Base-by-base conservation (phyloP, 37 sponge, comb jelly and placozoan species). In the Axinella damicornis region DNA sequence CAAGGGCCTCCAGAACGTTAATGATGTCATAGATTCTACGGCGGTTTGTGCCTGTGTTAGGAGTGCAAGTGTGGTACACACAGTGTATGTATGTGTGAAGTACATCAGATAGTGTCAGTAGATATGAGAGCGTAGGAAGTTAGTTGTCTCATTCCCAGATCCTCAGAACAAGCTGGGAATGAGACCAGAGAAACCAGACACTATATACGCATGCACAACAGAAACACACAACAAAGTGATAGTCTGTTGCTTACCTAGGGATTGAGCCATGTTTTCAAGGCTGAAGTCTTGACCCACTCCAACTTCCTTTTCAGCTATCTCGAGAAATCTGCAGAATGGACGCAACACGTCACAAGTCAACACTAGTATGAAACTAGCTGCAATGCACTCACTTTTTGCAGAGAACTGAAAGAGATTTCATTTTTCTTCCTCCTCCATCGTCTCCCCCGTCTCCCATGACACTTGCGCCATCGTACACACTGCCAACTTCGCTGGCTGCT, bases 1-100 rank as follows among this genome's bases (percentile, higher is more conserved):
- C 97, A 80, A 96, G 38, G 20, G 91, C 92, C 83, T 96, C 97
- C 39, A 96, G 84, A 20, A 96, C 94, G 69, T 96, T 96, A 74
- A 96, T 86, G 37, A 96, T 96, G 73, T 96, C 97, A 70, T 96
- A 96, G 54, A 96, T 91, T 31, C 97, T 57, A 2, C 97, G 83
- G 2, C 97, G 77, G 53, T 96, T 93, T n/a, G 92, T 90, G 22
- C 80, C 91, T 93, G 57, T 28, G 35, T n/a, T n/a, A n/a, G n/a
- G n/a, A n/a, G 40, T 27, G n/a, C n/a, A n/a, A n/a, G n/a, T n/a
- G n/a, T n/a, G n/a, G n/a, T n/a, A n/a, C n/a, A n/a, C n/a, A n/a
- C n/a, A n/a, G n/a, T 46, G 46, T 46, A 9, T 71, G 32, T 35
- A 6, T 24, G 30, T 9, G 24, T 38, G 4, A 46, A 12, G 46